Evolutionary conservation across 2,888 invertebrate genomes (phyloP).

Genomic region (Acronicta alni): DNA sequence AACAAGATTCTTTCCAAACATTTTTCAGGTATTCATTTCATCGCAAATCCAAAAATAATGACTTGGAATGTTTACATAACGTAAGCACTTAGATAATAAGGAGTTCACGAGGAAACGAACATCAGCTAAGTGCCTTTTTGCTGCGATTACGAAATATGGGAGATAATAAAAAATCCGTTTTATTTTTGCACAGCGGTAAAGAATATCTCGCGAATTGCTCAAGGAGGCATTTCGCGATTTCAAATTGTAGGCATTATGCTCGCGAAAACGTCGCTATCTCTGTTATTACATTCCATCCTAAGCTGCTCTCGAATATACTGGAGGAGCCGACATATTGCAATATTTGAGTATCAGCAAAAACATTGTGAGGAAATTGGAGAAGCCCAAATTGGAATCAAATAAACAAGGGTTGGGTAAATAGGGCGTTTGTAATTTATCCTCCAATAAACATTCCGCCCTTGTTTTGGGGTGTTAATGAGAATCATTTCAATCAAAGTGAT

Average conservation of each 20-base stretch:
- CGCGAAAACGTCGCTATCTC: slow-evolving; percentile 72
- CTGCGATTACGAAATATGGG: slow-evolving; percentile 55
- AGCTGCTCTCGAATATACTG: slow-evolving; percentile 63
- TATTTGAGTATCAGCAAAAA: slow-evolving; percentile 69
- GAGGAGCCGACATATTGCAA: slow-evolving; percentile 69
- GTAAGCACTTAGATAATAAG: slow-evolving; percentile 53
- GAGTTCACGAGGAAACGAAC: slow-evolving; percentile 44
- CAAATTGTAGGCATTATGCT: slow-evolving; percentile 80
- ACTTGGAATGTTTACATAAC: slow-evolving; percentile 41
- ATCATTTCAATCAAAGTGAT: slow-evolving; percentile 58
- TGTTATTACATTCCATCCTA: slow-evolving; percentile 78
- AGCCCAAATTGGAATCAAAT: slow-evolving; percentile 64
- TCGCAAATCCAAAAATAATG: slow-evolving; percentile 42
- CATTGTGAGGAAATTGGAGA: slow-evolving; percentile 57
- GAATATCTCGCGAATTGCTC: slow-evolving; percentile 73
- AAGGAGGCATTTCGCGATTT: slow-evolving; percentile 73
- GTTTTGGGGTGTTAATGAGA: slow-evolving; percentile 63
- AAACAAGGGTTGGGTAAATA: slow-evolving; percentile 57
- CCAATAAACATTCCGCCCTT: slow-evolving; percentile 56
- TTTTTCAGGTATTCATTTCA: slow-evolving; percentile 22
- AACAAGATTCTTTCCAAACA: slow-evolving; percentile 20
- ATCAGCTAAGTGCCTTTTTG: slow-evolving; percentile 55
- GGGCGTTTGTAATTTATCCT: slow-evolving; percentile 51
- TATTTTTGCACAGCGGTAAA: slow-evolving; percentile 67
- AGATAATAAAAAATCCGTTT: slow-evolving; percentile 71